Conservation (phyloP, 1,140 invertebrate genomes). For the Camponotus pennsylvanicus region DNA sequence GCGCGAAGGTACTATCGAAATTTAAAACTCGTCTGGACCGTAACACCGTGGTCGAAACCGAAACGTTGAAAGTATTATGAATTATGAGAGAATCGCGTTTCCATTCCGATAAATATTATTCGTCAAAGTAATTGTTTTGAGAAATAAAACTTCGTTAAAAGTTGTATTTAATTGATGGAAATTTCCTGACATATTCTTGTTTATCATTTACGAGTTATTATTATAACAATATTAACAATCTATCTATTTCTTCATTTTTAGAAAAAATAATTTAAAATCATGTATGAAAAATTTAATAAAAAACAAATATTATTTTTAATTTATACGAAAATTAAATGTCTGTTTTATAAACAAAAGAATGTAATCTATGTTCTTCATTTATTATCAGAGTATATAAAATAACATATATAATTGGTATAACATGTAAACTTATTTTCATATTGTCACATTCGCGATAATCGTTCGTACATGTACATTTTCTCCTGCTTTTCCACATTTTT, state of each 20-base stretch:
- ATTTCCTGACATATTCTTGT: constrained; percentile 14
- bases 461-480: background rate
- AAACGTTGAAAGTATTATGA: background rate
- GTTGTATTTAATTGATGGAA: background rate
- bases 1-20: constrained; percentile 75
- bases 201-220: background rate
- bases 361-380: background rate
- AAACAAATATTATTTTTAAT: background rate
- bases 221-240: background rate
- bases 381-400: background rate
- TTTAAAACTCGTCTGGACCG: constrained; percentile 68
- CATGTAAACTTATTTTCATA: background rate
- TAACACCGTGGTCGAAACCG: background rate
- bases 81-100: constrained; percentile 1
- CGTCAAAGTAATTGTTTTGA: background rate
- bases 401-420: background rate
- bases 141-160: background rate
- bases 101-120: background rate
- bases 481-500: background rate
- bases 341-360: background rate
- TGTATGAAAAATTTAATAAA: background rate
- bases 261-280: background rate
- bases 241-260: background rate
- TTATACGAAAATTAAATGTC: background rate
- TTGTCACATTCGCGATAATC: constrained; percentile 4